Base-by-base conservation (phyloP, 1,140 invertebrate species). In the Drosophila ercepeae region DNA sequence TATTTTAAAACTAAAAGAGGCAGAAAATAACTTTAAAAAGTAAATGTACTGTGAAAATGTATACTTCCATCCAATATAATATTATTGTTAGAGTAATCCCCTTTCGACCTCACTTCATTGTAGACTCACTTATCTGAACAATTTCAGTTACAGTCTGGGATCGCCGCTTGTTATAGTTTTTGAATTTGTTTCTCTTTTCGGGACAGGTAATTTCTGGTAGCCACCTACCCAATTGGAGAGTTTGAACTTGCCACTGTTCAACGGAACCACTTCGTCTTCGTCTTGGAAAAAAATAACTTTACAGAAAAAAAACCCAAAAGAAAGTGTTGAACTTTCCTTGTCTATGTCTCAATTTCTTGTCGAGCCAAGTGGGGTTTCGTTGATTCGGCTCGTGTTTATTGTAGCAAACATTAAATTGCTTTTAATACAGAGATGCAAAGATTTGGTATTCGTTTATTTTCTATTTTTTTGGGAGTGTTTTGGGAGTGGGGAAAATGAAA, bases 301-400 rank as follows among this genome's bases (percentile, higher is more conserved):
- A n/a, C n/a, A n/a, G 27, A 27, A 32, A 32, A n/a, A 32, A 19
- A 0, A 0, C 14, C 41, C 23, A 77, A 82, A 83, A 83, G 78
- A 83, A 83, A 83, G 78, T 83, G 78, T 70, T 82, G 78, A 83
- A 83, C 78, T 83, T 78, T 83, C 60, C 34, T 68, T 64, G 72
- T 68, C 68, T 82, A 68, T 82, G 78, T 69, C 78, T 83, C 69
- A 74, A 82, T 83, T 82, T 82, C 70, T 73, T 55, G 57, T 50
- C 29, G 39, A 44, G 54, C 57, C 64, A 55, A 67, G 68, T 69
- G 54, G n/a, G 18, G 44, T 21, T 27, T 67, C 63, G 11, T 49
- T 49, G 18, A 16, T 49, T 49, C 25, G 46, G 46, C 16, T 39
- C 44, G 70, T 79, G 68, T 77, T 82, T 82, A 65, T 82, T 82